A percentile compares a stretch with the other conserved stretches of the same genome.
These are phyloP conservation scores for Cephus pulcher DNA, from an alignment of 2,888 invertebrate genomes.

Conservation along the genomic window DNA sequence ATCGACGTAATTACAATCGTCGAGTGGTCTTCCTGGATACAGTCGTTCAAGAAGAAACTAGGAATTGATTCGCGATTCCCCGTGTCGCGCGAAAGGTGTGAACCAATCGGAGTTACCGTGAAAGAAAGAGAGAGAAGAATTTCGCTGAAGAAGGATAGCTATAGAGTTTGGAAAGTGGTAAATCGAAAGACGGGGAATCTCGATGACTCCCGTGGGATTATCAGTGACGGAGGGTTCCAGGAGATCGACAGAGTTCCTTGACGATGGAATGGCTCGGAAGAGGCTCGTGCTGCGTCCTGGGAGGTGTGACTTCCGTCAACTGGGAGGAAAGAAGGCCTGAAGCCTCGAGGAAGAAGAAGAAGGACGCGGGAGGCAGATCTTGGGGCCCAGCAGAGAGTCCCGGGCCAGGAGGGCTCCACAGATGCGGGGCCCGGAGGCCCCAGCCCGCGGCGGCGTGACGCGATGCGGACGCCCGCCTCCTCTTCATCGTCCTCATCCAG, in stretches of 20 bases:
- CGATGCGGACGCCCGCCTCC: slow-evolving; percentile 64
- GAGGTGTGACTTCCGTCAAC: neutral
- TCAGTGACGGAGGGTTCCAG: neutral
- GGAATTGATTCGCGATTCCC: too few relatives aligned
- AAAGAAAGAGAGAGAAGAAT: too few relatives aligned
- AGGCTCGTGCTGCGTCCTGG: slow-evolving; percentile 4
- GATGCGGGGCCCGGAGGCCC: slow-evolving; percentile 62
- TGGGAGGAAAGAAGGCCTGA: slow-evolving; percentile 11
- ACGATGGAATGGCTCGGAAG: slow-evolving; percentile 13
- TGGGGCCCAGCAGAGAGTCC: slow-evolving; percentile 16
- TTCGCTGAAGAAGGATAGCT: too few relatives aligned
- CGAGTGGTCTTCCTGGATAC: too few relatives aligned
- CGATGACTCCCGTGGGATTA: slow-evolving; percentile 38
- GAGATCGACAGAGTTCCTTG: slow-evolving; percentile 11
- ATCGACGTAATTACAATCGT: too few relatives aligned
- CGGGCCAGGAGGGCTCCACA: slow-evolving; percentile 53
- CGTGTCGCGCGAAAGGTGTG: too few relatives aligned
- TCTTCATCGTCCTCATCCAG: slow-evolving; percentile 16
- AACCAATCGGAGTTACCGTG: too few relatives aligned
- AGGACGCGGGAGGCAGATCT: slow-evolving; percentile 21
- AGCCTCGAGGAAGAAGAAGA: slow-evolving; percentile 3
- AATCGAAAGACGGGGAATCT: slow-evolving; percentile 1
- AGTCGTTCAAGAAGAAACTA: too few relatives aligned
- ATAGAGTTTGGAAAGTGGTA: too few relatives aligned
- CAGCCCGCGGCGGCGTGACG: slow-evolving; percentile 65